Percentiles rank a stretch among this genome's conserved stretches.
Conservation (phyloP, 2,113 vertebrate species). For the Neolamprologus falcicula region DNA sequence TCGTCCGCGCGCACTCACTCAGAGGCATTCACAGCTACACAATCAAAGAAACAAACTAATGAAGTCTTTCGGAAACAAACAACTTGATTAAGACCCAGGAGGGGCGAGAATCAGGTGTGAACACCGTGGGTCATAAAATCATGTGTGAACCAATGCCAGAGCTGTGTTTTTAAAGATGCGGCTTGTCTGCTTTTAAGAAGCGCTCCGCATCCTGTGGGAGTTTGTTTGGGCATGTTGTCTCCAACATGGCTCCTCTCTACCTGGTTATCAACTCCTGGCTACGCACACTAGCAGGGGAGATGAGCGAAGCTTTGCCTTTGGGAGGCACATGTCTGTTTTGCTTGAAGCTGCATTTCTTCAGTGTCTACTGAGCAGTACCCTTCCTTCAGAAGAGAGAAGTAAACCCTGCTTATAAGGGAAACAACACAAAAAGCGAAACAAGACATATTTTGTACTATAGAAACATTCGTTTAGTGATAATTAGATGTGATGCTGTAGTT, state of each 20-base stretch:
- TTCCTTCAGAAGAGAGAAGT: not conserved
- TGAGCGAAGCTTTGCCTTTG: conserved; percentile 7
- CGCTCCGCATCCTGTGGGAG: not conserved
- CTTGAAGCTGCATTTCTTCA: conserved; percentile 20
- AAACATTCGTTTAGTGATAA: not conserved
- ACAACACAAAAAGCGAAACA: not conserved
- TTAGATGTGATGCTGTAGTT: not conserved
- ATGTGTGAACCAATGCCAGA: conserved; percentile 44
- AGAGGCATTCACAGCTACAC: conserved; percentile 6
- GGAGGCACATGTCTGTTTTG: not conserved
- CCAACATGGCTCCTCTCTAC: not conserved
- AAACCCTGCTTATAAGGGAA: not conserved
- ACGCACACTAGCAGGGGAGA: not conserved
- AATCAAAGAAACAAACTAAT: conserved; percentile 30
- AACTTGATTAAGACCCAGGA: conserved; percentile 50
- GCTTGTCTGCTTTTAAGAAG: not conserved
- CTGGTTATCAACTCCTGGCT: conserved; percentile 19
- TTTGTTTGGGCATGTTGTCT: not conserved
- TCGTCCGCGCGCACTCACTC: not conserved
- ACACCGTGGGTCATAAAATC: conserved; percentile 41
- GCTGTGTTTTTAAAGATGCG: not conserved
- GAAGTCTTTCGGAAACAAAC: conserved; percentile 42
- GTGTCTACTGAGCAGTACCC: not conserved
- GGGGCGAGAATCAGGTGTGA: conserved; percentile 52
- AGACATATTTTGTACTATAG: not conserved